Base-by-base conservation (phyloP, 2,797 vertebrate genomes). In the Sebastes hubbsi region DNA sequence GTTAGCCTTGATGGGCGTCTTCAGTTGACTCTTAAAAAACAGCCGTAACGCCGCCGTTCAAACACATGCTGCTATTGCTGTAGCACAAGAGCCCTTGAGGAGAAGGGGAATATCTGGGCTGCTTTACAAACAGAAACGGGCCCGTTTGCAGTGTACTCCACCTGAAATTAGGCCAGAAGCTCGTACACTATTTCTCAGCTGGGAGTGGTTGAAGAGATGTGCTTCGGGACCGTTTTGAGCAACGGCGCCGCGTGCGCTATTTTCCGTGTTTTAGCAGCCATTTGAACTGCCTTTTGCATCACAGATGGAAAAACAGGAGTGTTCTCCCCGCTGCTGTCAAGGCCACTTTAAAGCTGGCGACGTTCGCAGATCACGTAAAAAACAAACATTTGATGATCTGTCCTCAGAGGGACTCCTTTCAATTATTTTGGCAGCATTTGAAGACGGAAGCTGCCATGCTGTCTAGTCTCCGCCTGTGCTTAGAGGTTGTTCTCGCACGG, bases 101-200 rank as follows among this genome's bases (percentile, higher is more conserved):
- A 82, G 77, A 67, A 60, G 67, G 71, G 60, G 75, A 73, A 77
- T 75, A 67, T 89, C 71, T 81, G 68, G 78, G 81, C 81, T 73
- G 61, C 71, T 78, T 75, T 62, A 72, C 78, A 77, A 79, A 86
- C 81, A 82, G 75, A 87, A 79, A 79, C 54, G 64, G 77, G 73
- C 65, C 64, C 6, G 9, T 86, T 90, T 74, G 79, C 76, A n/a
- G 36, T 46, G 78, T 62, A 61, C 86, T 85, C 73, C 78, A 81
- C 90, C 87, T 91, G 86, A 90, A 94, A 93, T 91, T 78, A 86
- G 83, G 80, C 81, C 82, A 88, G 79, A 87, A 86, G 80, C 69
- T 75, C 55, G 7, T 81, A 63, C 58, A 30, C 83, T 82, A 76
- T 42, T 83, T 49, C 75, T 85, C 84, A 75, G 81, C 80, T 77